Evolutionary conservation across 2,888 invertebrate genomes (phyloP), one percentile per base, ranked within the genome.

Genomic region (Dendrolimus houi): DNA sequence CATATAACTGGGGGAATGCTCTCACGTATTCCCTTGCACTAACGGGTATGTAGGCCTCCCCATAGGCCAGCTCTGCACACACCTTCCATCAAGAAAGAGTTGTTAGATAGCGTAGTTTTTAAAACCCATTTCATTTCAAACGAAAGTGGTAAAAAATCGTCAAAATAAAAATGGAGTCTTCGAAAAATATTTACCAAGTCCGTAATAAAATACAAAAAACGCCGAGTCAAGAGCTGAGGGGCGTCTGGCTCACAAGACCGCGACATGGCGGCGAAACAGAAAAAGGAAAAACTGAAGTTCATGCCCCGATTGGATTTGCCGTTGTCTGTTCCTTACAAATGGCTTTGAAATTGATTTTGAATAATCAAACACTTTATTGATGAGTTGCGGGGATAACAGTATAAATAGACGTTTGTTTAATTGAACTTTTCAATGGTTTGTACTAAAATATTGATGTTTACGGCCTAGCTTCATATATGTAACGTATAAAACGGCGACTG

Each of bases 291-390:
- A 87, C 83, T 79, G 80, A 72, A 82, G 81, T 79, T 78, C 77
- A 74, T 75, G 67, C 79, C 79, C 77, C 83, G 85, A 87, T 88
- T 89, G 84, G 82, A 87, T 88, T 88, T 84, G 79, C 83, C 80
- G 83, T 85, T 88, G 85, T 89, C 87, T 87, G 87, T 86, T 82
- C 83, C 82, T 83, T 83, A 84, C 87, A 87, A 89, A 87, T 87
- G 82, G 84, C 75, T 85, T 87, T 85, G 80, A 85, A 87, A 88
- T 89, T 85, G 88, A 86, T 88, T 88, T 82, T 83, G 80, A 82
- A 85, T 83, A 82, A 47, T 81, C 72, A 77, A 80, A 75, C 71
- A 71, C 69, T 77, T 77, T 79, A 73, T 73, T 77, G 75, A 78
- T 29, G 12, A 47, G 47, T 29, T 29, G 29, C 29, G 12, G 12